These are phyloP conservation scores for Dasypogon diadema DNA, from an alignment of 2,888 invertebrate genomes.

Conservation along the genomic window DNA sequence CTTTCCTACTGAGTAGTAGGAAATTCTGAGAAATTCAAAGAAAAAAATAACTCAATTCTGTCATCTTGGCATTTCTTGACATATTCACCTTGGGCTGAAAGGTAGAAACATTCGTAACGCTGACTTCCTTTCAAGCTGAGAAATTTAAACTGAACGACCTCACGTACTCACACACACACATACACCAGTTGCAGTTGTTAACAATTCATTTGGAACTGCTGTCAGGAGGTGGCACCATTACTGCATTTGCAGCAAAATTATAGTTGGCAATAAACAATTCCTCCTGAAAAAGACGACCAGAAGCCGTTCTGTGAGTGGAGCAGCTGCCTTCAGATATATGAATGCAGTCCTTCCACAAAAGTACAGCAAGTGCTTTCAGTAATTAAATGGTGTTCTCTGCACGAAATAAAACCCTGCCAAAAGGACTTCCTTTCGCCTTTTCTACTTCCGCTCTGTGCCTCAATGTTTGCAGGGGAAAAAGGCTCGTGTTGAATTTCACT, in stretches of 20 bases:
- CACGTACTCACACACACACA: not conserved
- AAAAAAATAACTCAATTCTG: too few relatives aligned
- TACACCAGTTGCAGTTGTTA: not conserved
- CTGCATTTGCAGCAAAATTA: constrained; percentile 26
- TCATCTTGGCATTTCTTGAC: too few relatives aligned
- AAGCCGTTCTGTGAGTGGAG: not conserved
- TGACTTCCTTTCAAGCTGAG: too few relatives aligned
- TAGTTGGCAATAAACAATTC: constrained; percentile 19
- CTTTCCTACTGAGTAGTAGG: too few relatives aligned
- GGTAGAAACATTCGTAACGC: too few relatives aligned
- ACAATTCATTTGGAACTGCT: not conserved
- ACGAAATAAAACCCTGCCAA: constrained; percentile 23
- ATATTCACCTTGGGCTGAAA: too few relatives aligned
- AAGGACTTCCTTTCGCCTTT: constrained; percentile 6
- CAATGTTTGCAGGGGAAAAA: not conserved
- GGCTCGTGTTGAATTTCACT: not conserved
- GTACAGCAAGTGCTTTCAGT: constrained; percentile 23
- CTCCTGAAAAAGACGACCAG: not conserved
- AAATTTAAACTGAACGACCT: too few relatives aligned
- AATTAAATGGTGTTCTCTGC: constrained; percentile 21
- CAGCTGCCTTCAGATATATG: not conserved
- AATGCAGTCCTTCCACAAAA: constrained; percentile 2
- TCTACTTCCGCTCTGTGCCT: constrained; percentile 5
- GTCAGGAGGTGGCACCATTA: not conserved
- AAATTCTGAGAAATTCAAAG: too few relatives aligned